Evolutionary conservation across 2,797 vertebrate species (phyloP).

Genomic region (Kryptolebias ocellatus): DNA sequence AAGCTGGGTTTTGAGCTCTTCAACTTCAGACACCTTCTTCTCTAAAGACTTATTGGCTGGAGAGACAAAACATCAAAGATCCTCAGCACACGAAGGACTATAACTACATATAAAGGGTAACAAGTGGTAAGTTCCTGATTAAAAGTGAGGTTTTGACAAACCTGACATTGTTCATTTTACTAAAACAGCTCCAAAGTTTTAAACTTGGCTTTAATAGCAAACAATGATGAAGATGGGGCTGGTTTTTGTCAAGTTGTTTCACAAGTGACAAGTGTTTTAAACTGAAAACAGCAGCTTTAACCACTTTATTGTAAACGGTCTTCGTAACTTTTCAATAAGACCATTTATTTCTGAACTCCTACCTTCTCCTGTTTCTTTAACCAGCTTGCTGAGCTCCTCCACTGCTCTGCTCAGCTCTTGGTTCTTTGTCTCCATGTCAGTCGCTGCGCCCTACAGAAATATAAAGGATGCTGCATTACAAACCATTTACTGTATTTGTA

Average conservation of each 20-base stretch:
- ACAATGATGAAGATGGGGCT: too few species aligned
- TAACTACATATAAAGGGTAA: too few species aligned
- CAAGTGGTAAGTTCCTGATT: too few species aligned
- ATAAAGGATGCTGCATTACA: constrained; percentile 5
- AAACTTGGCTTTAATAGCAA: too few species aligned
- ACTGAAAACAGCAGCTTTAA: neutral
- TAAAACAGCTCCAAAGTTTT: too few species aligned
- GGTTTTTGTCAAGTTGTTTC: too few species aligned
- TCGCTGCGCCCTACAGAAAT: constrained; percentile 84
- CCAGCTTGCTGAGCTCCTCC: constrained; percentile 90
- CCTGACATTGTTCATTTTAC: too few species aligned
- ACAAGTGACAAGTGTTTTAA: neutral
- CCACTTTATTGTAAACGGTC: neutral
- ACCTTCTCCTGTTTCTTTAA: constrained; percentile 92
- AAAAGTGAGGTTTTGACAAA: too few species aligned
- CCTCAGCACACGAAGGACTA: neutral
- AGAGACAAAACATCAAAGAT: constrained; percentile 10
- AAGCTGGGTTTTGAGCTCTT: constrained; percentile 79
- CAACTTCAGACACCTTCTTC: constrained; percentile 84
- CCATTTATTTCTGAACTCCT: constrained; percentile 1
- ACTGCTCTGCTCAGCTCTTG: constrained; percentile 90
- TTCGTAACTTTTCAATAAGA: neutral
- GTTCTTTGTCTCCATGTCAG: constrained; percentile 89
- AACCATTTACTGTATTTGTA: neutral
- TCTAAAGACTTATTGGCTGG: constrained; percentile 88